Base-by-base conservation (phyloP, 2,113 vertebrate species). In the Probosciger aterrimus region DNA sequence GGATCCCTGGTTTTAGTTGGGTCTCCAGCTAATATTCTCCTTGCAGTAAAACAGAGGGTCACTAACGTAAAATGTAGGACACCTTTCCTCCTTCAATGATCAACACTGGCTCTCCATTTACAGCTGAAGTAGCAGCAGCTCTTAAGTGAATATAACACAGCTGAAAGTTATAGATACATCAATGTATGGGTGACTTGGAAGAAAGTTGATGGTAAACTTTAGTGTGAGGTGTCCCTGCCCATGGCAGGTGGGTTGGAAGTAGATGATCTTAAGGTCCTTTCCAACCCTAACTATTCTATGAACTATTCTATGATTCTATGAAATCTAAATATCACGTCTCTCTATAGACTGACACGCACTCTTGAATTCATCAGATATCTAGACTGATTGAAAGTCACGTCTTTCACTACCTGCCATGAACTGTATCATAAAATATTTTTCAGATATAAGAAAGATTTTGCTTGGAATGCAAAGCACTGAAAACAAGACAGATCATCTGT, bases 31-130 rank as follows among this genome's bases (percentile, higher is more conserved):
- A 35, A 19, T 2, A 14, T 10, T 50, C 30, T 59, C 64, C 55
- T 39, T 16, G 5, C 5, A 25, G 35, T 9, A 70, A 41, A 37
- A 19, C 5, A 10, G 24, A 30, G 11, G 53, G 41, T 9, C 13
- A 6, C 47, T 2, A 13, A 49, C 3, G 17, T 2, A 17, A 24
- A 35, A 15, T 0, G 4, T 0, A 0, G 52, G 59, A 15, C 25
- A 20, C 25, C 33, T n/a, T 35, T 17, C 33, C 13, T 25, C 10
- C 67, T 57, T n/a, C 86, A 31, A 7, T 23, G 14, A 3, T 3
- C 14, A 31, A 6, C 37, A 3, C 5, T 4, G 23, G 22, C 25
- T 5, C 17, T 13, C 24, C 3, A 19, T 50, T 44, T 46, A 18
- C 10, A 31, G 64, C 39, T 16, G 25, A 37, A 62, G 23, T 14